Conservation (phyloP, 2,113 vertebrate genomes). For the Microtus montanus region DNA sequence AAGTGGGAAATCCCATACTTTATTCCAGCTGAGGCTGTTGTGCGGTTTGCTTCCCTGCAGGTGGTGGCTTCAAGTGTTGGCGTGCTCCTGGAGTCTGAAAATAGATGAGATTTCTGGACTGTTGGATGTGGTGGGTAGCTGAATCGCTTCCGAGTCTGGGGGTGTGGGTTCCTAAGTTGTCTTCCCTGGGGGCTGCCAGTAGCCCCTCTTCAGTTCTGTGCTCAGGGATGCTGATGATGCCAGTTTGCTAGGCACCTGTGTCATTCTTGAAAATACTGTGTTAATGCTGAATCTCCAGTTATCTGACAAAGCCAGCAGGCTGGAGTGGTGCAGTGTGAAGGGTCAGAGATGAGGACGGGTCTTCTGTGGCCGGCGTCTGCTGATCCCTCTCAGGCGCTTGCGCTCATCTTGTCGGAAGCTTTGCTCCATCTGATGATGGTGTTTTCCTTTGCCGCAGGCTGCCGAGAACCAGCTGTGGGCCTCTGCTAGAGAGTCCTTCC, state of each 20-base stretch:
- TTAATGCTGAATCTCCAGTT: background rate
- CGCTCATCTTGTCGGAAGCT: background rate
- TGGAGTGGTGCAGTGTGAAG: background rate
- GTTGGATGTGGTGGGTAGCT: background rate
- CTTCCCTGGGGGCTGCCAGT: background rate
- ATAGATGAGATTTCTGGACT: background rate
- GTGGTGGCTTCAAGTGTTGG: background rate
- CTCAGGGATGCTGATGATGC: background rate
- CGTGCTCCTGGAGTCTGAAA: background rate
- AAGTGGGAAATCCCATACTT: background rate
- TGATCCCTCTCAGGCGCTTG: background rate
- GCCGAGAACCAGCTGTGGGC: slow-evolving; percentile 34
- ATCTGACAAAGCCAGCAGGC: background rate
- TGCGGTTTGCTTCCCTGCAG: background rate
- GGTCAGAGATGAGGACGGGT: background rate
- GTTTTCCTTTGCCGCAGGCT: slow-evolving; percentile 68
- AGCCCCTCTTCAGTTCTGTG: background rate
- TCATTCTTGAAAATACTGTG: background rate
- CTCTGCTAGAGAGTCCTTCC: slow-evolving; percentile 63
- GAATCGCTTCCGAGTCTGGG: background rate
- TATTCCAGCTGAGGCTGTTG: background rate
- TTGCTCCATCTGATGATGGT: background rate
- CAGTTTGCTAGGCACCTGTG: background rate
- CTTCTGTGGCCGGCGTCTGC: background rate
- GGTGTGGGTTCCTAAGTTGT: background rate